Conservation (phyloP, 1,140 invertebrate species). For the Macrobrachium rosenbergii region DNA sequence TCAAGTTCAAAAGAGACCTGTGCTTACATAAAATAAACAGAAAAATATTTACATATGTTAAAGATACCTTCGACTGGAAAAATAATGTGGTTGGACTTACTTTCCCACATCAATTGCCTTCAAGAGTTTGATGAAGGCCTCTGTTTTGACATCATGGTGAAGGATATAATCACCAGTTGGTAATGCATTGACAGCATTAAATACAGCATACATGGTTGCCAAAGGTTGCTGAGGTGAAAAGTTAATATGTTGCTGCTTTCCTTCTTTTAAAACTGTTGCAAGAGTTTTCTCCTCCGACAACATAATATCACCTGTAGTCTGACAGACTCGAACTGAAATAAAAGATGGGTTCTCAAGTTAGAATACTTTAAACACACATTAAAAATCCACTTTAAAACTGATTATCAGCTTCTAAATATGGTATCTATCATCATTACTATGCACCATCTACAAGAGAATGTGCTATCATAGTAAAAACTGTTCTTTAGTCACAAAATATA, state of each 20-base stretch:
- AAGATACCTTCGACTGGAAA: too few relatives aligned
- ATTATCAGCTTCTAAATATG: too few relatives aligned
- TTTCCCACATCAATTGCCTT: slow-evolving; percentile 23
- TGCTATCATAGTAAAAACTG: too few relatives aligned
- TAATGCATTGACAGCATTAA: slow-evolving; percentile 13
- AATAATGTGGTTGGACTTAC: slow-evolving; percentile 6
- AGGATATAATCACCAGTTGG: slow-evolving; percentile 43
- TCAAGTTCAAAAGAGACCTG: too few relatives aligned
- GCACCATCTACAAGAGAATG: too few relatives aligned
- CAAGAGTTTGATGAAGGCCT: slow-evolving; percentile 45
- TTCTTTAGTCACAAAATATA: too few relatives aligned
- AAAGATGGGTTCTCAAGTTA: too few relatives aligned
- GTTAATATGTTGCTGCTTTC: slow-evolving; percentile 40
- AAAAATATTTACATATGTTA: too few relatives aligned
- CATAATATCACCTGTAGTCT: slow-evolving; percentile 35
- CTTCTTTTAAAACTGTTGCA: slow-evolving; percentile 29
- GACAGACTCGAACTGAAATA: slow-evolving; percentile 49
- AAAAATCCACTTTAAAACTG: too few relatives aligned
- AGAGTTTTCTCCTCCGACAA: slow-evolving; percentile 43
- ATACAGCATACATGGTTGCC: slow-evolving; percentile 43
- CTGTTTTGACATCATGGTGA: slow-evolving; percentile 46
- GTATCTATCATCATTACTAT: too few relatives aligned
- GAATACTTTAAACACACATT: too few relatives aligned
- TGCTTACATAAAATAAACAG: too few relatives aligned
- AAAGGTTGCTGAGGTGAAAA: slow-evolving; percentile 33